These are phyloP conservation scores for Melangyna quadrimaculata DNA, from an alignment of 2,888 invertebrate species.

Conservation along the genomic window DNA sequence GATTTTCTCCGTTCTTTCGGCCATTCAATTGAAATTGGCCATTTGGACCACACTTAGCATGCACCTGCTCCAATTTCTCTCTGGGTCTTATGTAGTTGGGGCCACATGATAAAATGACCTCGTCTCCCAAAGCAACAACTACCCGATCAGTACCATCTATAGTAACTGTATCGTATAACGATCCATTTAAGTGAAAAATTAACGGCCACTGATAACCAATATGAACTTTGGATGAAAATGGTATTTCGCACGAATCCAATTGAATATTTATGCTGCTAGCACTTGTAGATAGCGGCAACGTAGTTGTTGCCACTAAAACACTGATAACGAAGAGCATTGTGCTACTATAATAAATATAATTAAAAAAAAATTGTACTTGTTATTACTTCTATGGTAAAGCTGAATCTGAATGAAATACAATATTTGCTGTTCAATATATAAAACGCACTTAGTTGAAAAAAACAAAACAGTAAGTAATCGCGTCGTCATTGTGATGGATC, in stretches of 20 bases:
- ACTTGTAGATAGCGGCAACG: background rate
- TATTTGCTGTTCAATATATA: slow-evolving; percentile 59
- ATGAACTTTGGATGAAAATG: slow-evolving; percentile 62
- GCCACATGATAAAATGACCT: slow-evolving; percentile 73
- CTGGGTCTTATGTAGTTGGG: slow-evolving; percentile 72
- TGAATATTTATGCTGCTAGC: background rate
- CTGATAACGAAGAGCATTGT: slow-evolving; percentile 33
- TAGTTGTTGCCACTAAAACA: slow-evolving; percentile 16
- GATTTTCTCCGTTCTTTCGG: slow-evolving; percentile 30
- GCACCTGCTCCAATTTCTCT: slow-evolving; percentile 49
- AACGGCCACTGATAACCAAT: slow-evolving; percentile 73
- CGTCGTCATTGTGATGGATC: too few species aligned
- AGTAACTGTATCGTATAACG: slow-evolving; percentile 49
- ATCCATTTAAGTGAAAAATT: slow-evolving; percentile 66
- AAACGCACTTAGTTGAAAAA: too few species aligned
- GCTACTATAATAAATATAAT: too few species aligned
- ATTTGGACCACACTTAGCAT: slow-evolving; percentile 61
- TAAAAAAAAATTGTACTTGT: slow-evolving; percentile 50
- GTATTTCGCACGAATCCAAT: slow-evolving; percentile 57
- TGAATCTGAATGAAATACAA: slow-evolving; percentile 55
- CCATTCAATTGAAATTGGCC: slow-evolving; percentile 56
- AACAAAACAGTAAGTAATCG: too few species aligned
- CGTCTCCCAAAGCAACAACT: slow-evolving; percentile 46
- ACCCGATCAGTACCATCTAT: slow-evolving; percentile 41
- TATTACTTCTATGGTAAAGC: slow-evolving; percentile 58